Evolutionary conservation across 2,797 vertebrate genomes (phyloP), one percentile per base, ranked within the genome.

Genomic region (Stomatorhinus walkeri): DNA sequence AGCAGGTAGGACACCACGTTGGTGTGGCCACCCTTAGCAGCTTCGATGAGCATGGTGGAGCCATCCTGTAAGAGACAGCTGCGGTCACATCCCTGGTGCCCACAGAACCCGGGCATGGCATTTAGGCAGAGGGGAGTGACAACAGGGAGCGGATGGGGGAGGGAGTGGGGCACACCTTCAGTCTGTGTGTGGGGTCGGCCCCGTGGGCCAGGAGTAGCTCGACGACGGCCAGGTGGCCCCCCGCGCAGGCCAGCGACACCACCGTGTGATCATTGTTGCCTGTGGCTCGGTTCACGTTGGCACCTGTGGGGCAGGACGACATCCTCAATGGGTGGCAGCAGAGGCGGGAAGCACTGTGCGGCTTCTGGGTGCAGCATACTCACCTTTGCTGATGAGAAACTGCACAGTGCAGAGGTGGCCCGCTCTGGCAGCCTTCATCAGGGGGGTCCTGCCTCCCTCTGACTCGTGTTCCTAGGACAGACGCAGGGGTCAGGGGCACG

Each of bases 311-410:
- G 32, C 59, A 88, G 43, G 24, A 61, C 22, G 46, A 16, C 40
- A 5, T 14, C 46, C 24, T 51, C 48, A 49, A 4, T 32, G 76
- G 40, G 14, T 0, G 2, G 83, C 9, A 7, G 76, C 36, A 76
- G 68, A 40, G 24, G 19, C 40, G 0, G 36, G 24, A 76, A 16
- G 12, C 32, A 36, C n/a, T 46, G 46, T 4, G 36, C 7, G n/a
- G 81, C 16, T 22, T 22, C 46, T 22, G 19, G 48, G 83, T 9
- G n/a, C 9, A 9, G 22, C 46, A 52, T 14, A 48, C 91, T 93
- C 93, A 99, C 98, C 98, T 98, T 99, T 99, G 95, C 98, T 99
- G 95, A 99, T 99, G 90, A 99, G 97, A 94, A 99, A 99, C 92
- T 99, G 98, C 90, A 99, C 98, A 89, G 98, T 99, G 91, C 98